Percentiles rank a stretch among this genome's conserved stretches.
Evolutionary conservation across 30 jellyfish, hydroid and myxozoan species (phyloP).

Genomic region (Aurelia aurita complex sp. Pacific): DNA sequence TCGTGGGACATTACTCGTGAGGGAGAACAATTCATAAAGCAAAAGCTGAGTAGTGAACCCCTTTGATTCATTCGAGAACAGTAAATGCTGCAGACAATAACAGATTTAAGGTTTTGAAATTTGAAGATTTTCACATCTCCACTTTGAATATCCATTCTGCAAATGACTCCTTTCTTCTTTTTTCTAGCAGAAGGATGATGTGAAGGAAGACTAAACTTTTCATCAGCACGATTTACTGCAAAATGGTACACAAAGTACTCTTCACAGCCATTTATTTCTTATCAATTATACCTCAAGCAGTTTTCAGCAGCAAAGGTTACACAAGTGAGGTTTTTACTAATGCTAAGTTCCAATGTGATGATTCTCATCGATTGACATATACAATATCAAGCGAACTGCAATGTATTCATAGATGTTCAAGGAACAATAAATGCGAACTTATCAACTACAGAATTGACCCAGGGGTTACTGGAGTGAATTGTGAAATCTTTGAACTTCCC

Average conservation of each 20-base stretch:
- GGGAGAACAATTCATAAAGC: too few species aligned
- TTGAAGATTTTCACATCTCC: too few species aligned
- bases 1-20: too few species aligned
- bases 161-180: too few species aligned
- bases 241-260: background rate
- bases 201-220: too few species aligned
- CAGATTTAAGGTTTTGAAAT: too few species aligned
- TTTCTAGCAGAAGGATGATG: too few species aligned
- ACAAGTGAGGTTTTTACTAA: background rate
- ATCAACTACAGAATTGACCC: background rate
- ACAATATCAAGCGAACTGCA: constrained; percentile 21
- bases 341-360: constrained; percentile 23
- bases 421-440: constrained; percentile 5
- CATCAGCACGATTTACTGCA: background rate
- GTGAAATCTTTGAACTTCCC: constrained; percentile 26
- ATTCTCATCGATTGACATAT: background rate
- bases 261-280: background rate
- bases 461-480: background rate
- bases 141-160: too few species aligned
- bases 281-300: background rate
- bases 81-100: too few species aligned
- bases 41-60: too few species aligned
- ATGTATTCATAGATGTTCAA: constrained; percentile 37
- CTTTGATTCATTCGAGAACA: too few species aligned
- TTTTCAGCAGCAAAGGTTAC: constrained; percentile 5